phyloP scores from a whole-genome alignment of 2,797 vertebrate genomes.

The Micromesistius poutassou region DNA sequence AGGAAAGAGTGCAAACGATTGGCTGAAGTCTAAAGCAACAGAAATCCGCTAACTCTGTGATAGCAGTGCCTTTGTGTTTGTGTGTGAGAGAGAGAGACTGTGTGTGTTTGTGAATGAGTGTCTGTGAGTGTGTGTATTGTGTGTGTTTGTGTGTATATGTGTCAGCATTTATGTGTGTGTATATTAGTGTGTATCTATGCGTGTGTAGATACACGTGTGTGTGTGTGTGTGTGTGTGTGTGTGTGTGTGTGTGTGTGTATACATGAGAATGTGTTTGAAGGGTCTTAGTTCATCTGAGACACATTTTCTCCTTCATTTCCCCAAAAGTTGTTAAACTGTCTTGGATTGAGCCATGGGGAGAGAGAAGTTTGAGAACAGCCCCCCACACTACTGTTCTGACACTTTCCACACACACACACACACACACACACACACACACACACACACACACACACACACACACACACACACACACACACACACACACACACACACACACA shows the following conservation, averaged over 20 bases:
- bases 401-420: conserved; percentile 12
- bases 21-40: conserved; percentile 28
- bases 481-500: not conserved
- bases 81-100: not conserved
- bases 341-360: conserved; percentile 36
- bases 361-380: conserved; percentile 8
- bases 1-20: conserved; percentile 27
- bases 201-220: not conserved
- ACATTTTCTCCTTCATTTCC: conserved; percentile 16
- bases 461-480: not conserved
- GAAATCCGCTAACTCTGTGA: conserved; percentile 18
- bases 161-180: not conserved
- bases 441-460: not conserved
- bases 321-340: conserved; percentile 42
- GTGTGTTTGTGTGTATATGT: not conserved
- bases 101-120: not conserved
- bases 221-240: not conserved
- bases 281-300: not conserved
- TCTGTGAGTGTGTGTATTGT: not conserved
- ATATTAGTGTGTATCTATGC: conserved; percentile 3
- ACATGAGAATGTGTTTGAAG: not conserved
- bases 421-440: conserved; percentile 4
- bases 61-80: not conserved
- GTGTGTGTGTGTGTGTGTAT: not conserved
- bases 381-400: conserved; percentile 17